Base-by-base conservation (phyloP, 1,140 invertebrate species). In the Cyclina sinensis region DNA sequence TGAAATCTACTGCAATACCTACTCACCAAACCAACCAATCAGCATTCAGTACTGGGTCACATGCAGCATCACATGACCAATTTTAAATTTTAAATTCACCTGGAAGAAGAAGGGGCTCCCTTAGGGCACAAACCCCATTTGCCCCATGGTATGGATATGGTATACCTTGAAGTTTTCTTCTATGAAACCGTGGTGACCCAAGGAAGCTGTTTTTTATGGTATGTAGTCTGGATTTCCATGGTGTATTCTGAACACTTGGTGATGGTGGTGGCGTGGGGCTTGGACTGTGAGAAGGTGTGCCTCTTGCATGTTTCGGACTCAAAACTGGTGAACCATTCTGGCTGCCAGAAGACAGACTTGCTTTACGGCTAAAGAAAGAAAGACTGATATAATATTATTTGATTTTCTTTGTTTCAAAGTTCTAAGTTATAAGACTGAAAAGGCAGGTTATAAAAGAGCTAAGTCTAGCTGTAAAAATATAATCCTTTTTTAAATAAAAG, bases 191-290 rank as follows among this genome's bases (percentile, higher is more conserved):
- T 24, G 99, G 99, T 90, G 99, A 99, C n/a, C 99, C 99, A 4
- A 99, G 96, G 96, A 99, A 99, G 91, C 98, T 99, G 96, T 99
- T 99, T 96, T 99, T 99, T 91, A 99, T 99, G 37, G 98, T 99
- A 78, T 98, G 99, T 27, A 99, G 97, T 48, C 99, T 96, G 14
- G 98, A 98, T 94, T 98, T 97, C 99, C 99, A 99, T 84, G 98
- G 98, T 59, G 93, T 93, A 21, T 90, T 90, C 89, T 98, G 98
- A 30, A 94, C 91, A 46, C 92, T 91, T 21, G 98, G 97, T n/a
- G 98, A 98, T 30, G 97, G 97, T 51, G 98, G 98, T 62, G 98
- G 97, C 73, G 96, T 96, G 76, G 92, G 91, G 39, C 91, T 92
- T 18, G 94, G 93, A 78, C 93, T 94, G 89, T 93, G 91, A 51